These are phyloP conservation scores for Buphagus erythrorhynchus DNA, from an alignment of 2,797 vertebrate species.

Conservation along the genomic window DNA sequence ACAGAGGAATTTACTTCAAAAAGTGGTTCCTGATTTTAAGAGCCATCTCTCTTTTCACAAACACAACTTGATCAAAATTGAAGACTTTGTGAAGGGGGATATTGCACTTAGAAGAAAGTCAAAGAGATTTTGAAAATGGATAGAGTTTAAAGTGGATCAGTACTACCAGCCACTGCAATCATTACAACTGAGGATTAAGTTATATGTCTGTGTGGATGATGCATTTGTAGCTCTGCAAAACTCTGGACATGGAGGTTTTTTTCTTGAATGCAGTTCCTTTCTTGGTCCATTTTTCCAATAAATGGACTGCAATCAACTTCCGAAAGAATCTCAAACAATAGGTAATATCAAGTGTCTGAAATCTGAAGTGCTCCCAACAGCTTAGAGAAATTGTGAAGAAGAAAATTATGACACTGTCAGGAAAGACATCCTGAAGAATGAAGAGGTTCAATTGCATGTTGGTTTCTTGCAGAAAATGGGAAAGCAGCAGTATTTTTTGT, in stretches of 20 bases:
- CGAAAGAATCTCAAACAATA: background rate
- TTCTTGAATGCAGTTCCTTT: background rate
- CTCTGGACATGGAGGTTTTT: background rate
- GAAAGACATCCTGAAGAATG: background rate
- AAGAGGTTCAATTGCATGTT: background rate
- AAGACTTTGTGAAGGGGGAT: constrained; percentile 31
- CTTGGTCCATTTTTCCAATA: constrained; percentile 35
- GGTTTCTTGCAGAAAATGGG: background rate
- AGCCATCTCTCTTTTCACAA: background rate
- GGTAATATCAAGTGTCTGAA: background rate
- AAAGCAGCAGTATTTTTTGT: background rate
- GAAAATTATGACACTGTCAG: background rate
- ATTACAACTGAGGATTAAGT: constrained; percentile 34
- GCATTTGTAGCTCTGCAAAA: constrained; percentile 42
- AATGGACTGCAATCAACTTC: background rate
- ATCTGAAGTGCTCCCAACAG: background rate
- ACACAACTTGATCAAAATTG: constrained; percentile 46
- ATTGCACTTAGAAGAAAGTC: background rate
- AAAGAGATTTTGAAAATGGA: background rate
- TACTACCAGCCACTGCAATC: background rate
- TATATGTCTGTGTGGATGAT: background rate
- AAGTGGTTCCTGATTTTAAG: constrained; percentile 33
- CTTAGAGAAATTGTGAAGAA: constrained; percentile 2
- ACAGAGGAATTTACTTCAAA: constrained; percentile 11
- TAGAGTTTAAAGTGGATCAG: background rate